Evolutionary conservation across 1,140 invertebrate species (phyloP).

Genomic region (Drosophila lacteicornis): DNA sequence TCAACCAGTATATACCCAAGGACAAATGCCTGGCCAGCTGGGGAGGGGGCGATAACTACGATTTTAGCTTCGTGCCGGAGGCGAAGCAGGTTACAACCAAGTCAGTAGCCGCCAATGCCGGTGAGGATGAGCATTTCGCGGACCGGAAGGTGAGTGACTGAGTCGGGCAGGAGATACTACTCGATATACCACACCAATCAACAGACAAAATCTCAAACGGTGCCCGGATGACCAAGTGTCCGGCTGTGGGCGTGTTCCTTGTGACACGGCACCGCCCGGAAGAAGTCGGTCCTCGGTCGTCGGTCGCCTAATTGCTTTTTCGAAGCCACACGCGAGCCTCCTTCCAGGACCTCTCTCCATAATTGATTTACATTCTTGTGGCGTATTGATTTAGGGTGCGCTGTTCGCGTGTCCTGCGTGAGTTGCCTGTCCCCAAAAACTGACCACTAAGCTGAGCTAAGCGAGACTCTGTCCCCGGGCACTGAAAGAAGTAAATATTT

Average conservation of each 20-base stretch:
- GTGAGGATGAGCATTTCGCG: conserved; percentile 52
- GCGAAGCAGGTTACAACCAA: conserved; percentile 27
- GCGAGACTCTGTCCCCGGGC: conserved; percentile 5
- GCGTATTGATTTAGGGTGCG: conserved; percentile 75
- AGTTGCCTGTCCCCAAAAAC: conserved; percentile 43
- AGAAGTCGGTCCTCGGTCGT: conserved; percentile 24
- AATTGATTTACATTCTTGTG: conserved; percentile 76
- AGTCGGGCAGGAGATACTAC: conserved; percentile 5
- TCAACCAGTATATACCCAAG: conserved; percentile 91
- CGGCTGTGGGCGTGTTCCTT: conserved; percentile 57
- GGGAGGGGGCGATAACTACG: conserved; percentile 93
- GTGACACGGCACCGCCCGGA: conserved; percentile 34
- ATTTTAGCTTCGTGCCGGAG: conserved; percentile 89
- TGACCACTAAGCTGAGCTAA: conserved; percentile 29
- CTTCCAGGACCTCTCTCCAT: conserved; percentile 43
- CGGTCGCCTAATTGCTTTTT: conserved; percentile 70
- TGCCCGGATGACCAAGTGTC: conserved; percentile 14
- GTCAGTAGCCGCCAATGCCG: conserved; percentile 47
- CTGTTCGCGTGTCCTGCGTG: conserved; percentile 68
- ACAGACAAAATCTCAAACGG: conserved; percentile 37
- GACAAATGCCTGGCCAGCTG: conserved; percentile 91
- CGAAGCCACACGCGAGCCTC: conserved; percentile 58
- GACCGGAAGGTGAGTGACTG: conserved; percentile 70
- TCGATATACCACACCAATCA: conserved; percentile 4
- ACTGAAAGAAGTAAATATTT: conserved; percentile 10